Conservation (phyloP, 2,113 vertebrate species). For the Dromaius novaehollandiae region DNA sequence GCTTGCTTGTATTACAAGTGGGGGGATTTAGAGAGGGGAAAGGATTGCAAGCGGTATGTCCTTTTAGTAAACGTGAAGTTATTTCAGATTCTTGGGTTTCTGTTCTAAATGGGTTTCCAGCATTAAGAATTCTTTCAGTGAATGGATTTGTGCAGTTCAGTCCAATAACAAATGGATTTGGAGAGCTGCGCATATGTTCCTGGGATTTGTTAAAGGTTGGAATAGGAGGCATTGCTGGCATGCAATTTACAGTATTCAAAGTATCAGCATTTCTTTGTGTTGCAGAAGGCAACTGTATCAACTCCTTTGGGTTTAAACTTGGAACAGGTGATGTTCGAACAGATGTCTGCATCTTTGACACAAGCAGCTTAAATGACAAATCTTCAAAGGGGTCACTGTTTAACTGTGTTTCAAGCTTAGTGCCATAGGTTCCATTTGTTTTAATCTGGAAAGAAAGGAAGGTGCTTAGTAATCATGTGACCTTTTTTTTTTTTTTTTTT, state of each 20-base stretch:
- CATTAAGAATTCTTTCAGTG: conserved; percentile 63
- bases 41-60: conserved; percentile 17
- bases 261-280: conserved; percentile 61
- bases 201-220: conserved; percentile 82
- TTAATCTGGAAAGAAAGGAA: conserved; percentile 71
- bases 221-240: conserved; percentile 77
- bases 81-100: conserved; percentile 46
- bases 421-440: conserved; percentile 75
- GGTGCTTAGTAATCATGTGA: background rate
- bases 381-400: conserved; percentile 85
- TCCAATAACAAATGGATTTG: conserved; percentile 76
- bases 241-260: conserved; percentile 62
- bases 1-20: conserved; percentile 33
- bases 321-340: conserved; percentile 54
- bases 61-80: conserved; percentile 66
- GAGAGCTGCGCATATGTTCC: conserved; percentile 77
- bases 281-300: conserved; percentile 72
- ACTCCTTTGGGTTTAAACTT: conserved; percentile 72
- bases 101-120: conserved; percentile 76
- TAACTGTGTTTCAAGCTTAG: conserved; percentile 81
- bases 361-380: conserved; percentile 80
- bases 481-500: background rate
- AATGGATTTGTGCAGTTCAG: conserved; percentile 85
- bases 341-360: conserved; percentile 78
- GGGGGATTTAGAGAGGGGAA: conserved; percentile 52